Base-by-base conservation (phyloP, 2,797 vertebrate species). In the Phalloptychus januarius region DNA sequence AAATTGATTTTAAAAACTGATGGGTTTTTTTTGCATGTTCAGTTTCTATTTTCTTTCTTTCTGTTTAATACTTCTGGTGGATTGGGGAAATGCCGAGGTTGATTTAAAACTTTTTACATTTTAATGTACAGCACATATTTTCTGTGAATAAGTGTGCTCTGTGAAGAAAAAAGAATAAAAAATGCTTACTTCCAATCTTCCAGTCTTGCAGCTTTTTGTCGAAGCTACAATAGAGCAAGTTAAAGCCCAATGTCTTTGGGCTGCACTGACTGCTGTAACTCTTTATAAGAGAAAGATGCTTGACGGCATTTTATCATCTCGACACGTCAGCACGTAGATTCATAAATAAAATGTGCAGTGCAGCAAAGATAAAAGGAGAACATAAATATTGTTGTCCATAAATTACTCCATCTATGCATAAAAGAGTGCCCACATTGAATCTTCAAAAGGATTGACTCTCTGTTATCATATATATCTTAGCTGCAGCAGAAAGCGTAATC, bases 391-490 rank as follows among this genome's bases (percentile, higher is more conserved):
- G n/a, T 45, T 67, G 78, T 48, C 33, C 28, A 95, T 79, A 84
- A 86, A 86, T 86, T 25, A 50, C 48, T 80, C 25, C 50, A 82
- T 83, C 61, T 79, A 45, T 61, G 82, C 78, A 77, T 86, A 45
- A 82, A 81, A 94, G 94, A 95, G 95, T 95, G 94, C 95, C 93
- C 93, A 92, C 96, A 92, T 94, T 91, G 74, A 80, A 89, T 94
- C 95, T 97, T 98, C 95, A 97, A 97, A 97, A 95, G 88, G 81
- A 86, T 92, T 90, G 83, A 93, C 95, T 82, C 90, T 93, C 95
- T 97, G 96, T 95, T 97, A 97, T 97, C 96, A 94, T 96, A 97
- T 96, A 97, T 96, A 96, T 96, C 95, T 97, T 97, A 96, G 96
- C 97, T 87, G 93, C 91, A 93, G 95, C 93, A 86, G 88, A 90